Base-by-base conservation (phyloP, 1,140 invertebrate species). In the Neodiprion fabricii region DNA sequence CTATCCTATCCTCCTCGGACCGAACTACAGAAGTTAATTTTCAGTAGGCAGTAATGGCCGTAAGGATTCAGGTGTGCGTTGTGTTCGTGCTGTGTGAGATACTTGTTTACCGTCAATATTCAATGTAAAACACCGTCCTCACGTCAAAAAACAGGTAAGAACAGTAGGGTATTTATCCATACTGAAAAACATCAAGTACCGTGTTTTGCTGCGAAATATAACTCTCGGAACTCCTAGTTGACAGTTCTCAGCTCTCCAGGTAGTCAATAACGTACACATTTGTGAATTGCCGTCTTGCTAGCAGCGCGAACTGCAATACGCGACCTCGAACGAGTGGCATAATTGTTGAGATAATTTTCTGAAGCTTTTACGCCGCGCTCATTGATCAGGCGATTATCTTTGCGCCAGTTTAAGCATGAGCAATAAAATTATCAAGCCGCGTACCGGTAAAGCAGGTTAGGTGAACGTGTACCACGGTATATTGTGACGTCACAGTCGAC, bases 11-110 rank as follows among this genome's bases (percentile, higher is more conserved):
- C 28, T 40, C 28, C 28, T 40, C 28, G 28, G 28, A 40, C 28
- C 28, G 28, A 40, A 40, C 28, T 40, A 40, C 5, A 40, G 28
- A 40, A 40, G 28, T 40, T 40, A 40, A 40, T 61, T 61, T 61
- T 61, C 53, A 61, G 53, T 74, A 74, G 69, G 75, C 80, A 84
- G 81, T 84, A 79, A 84, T 84, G 83, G 83, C 83, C 82, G 80
- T 77, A 77, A 78, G 74, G 76, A 77, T 79, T 74, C 73, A 74
- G 80, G 81, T 74, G 82, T 71, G 76, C 73, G 75, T 78, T 75
- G 75, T 75, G 72, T 78, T 79, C 53, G 23, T 50, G 71, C 74
- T 65, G 71, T 71, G 69, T 66, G 53, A 61, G 8, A n/a, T n/a
- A 67, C 67, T 79, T 83, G 76, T 83, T 84, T 84, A 83, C 80